Evolutionary conservation across 1,140 invertebrate species (phyloP).

Genomic region (Rhagoletis pomonella): DNA sequence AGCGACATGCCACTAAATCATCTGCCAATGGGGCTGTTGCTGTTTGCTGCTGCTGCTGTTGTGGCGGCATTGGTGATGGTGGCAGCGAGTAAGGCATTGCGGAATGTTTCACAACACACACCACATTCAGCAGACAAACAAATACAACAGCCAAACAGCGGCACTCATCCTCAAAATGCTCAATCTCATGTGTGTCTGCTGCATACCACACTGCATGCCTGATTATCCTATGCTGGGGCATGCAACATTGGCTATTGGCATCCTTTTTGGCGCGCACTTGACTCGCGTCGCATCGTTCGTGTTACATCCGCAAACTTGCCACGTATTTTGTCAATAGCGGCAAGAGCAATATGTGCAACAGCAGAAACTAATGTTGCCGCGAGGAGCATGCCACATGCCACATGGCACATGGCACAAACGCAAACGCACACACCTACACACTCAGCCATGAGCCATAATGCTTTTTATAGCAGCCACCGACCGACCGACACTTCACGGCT

Average conservation of each 20-base stretch:
- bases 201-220: background rate
- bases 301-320: constrained; percentile 37
- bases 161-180: background rate
- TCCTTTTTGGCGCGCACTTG: background rate
- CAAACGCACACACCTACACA: background rate
- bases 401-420: background rate
- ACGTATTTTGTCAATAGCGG: constrained; percentile 44
- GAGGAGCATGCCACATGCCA: background rate
- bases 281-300: constrained; percentile 5
- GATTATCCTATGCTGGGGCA: background rate
- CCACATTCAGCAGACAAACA: background rate
- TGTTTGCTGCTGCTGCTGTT: background rate
- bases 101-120: constrained; percentile 5
- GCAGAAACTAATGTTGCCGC: constrained; percentile 16
- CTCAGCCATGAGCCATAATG: background rate
- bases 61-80: background rate
- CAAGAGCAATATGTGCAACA: constrained; percentile 9
- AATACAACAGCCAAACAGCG: background rate
- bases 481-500: background rate
- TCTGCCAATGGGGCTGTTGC: background rate
- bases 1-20: constrained; percentile 52
- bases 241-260: constrained; percentile 24
- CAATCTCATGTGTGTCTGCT: background rate
- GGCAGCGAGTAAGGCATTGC: background rate
- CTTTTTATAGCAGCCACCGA: background rate